Evolutionary conservation across 2,113 vertebrate species (phyloP), one percentile per base, ranked within the genome.

Genomic region (Henicopernis longicauda): DNA sequence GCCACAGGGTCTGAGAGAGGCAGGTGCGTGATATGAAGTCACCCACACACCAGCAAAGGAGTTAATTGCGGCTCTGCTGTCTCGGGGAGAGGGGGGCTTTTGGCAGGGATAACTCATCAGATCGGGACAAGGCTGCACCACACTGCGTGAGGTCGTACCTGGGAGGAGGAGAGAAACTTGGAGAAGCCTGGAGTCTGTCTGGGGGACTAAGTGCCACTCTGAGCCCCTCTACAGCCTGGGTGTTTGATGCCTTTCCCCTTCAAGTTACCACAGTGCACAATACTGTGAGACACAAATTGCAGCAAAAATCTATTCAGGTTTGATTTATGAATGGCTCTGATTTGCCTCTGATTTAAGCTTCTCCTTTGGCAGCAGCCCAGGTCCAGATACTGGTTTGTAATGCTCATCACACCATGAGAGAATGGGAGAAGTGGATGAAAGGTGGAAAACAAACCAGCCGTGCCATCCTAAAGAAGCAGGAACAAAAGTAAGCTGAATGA

Each of bases 281-380:
- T 74, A 50, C 55, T 6, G 13, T 32, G 36, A 63, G 65, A 74
- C 16, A 73, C 5, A 79, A 85, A 82, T 63, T 50, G 42, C 66
- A 63, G 52, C 22, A 79, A 78, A 87, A 85, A 57, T 74, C 38
- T 82, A 3, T 42, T 67, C 55, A 71, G 27, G 16, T 72, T 67
- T 92, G 73, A 71, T 90, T 91, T 72, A 40, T 63, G 93, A 93
- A 71, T 44, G 52, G 18, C 29, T 76, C 57, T 79, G n/a, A 73
- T 81, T 82, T 85, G 14, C 38, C 67, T 95, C 63, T 76, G 66
- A 63, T 66, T 95, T 89, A 62, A 83, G 32, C n/a, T 82, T 93
- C 32, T 16, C 21, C 36, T 80, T 31, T 72, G 62, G 54, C 73
- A 90, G 55, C 22, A 31, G 45, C 38, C 61, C 40, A 73, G 23